phyloP scores from a whole-genome alignment of 2,797 vertebrate genomes.

The Eurystomus glaucurus region DNA sequence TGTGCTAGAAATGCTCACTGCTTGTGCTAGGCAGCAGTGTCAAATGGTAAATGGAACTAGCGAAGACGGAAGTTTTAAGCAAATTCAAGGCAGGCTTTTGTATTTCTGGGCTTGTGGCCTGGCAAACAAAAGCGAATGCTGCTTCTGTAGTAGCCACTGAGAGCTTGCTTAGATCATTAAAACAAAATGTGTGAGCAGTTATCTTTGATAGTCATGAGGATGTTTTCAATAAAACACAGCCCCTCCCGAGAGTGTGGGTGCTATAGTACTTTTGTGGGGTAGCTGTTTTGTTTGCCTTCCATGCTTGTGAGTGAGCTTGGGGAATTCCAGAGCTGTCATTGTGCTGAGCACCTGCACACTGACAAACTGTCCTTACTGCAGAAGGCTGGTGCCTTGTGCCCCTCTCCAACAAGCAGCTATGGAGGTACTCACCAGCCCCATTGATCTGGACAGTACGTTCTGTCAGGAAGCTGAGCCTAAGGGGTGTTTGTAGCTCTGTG shows the following conservation, averaged over 20 bases:
- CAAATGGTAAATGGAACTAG: not conserved
- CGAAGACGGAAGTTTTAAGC: not conserved
- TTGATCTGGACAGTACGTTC: not conserved
- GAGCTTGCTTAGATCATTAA: not conserved
- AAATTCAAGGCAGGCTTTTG: constrained; percentile 1
- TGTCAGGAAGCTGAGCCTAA: not conserved
- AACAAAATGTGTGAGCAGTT: not conserved
- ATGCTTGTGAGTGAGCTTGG: not conserved
- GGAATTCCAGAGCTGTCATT: not conserved
- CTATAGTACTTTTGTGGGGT: not conserved
- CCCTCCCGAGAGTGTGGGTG: not conserved
- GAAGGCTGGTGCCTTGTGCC: not conserved
- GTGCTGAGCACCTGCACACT: not conserved
- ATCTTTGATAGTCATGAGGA: not conserved
- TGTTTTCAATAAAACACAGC: not conserved
- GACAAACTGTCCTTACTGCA: not conserved
- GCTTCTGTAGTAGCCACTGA: not conserved
- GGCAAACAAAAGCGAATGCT: not conserved
- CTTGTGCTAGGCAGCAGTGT: not conserved
- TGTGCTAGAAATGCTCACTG: not conserved
- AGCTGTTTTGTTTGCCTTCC: not conserved
- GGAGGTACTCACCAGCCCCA: not conserved
- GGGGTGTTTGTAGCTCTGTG: not conserved
- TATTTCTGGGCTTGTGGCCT: not conserved
- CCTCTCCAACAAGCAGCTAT: not conserved